Evolutionary conservation across 2,797 vertebrate genomes (phyloP).

Genomic region (Sphaeramia orbicularis): DNA sequence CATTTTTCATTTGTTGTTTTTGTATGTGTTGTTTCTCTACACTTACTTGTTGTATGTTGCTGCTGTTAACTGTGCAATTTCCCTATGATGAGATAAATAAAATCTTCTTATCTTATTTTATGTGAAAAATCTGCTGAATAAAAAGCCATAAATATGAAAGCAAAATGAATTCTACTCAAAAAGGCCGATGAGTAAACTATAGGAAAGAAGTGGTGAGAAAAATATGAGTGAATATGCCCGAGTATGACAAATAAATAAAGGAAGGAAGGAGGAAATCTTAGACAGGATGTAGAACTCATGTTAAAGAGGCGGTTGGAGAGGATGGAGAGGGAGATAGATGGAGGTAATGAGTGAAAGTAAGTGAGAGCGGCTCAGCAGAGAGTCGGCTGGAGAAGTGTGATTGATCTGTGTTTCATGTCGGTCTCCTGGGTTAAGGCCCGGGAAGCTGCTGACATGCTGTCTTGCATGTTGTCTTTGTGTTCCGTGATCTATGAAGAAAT

Average conservation of each 20-base stretch:
- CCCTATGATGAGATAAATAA: too few relatives aligned
- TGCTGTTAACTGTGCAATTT: too few relatives aligned
- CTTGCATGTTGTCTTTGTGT: slow-evolving; percentile 2
- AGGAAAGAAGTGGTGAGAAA: background rate
- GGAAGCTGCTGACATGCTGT: slow-evolving; percentile 16
- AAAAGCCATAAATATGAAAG: too few relatives aligned
- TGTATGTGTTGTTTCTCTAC: too few relatives aligned
- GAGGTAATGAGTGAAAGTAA: background rate
- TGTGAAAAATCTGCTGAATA: too few relatives aligned
- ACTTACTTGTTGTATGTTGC: too few relatives aligned
- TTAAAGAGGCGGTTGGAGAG: background rate
- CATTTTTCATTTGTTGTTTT: too few relatives aligned
- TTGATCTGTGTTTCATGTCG: slow-evolving; percentile 27
- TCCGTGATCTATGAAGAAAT: slow-evolving; percentile 45
- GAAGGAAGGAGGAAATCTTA: background rate
- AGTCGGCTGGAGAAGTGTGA: background rate
- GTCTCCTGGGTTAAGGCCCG: slow-evolving; percentile 16
- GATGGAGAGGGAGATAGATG: background rate
- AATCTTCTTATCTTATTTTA: too few relatives aligned
- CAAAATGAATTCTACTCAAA: too few relatives aligned
- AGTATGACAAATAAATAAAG: too few relatives aligned
- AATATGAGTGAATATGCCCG: background rate
- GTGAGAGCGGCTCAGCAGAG: background rate
- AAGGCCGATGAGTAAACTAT: background rate
- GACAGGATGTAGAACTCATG: background rate